Base-by-base conservation (phyloP, 2,113 vertebrate genomes). In the Tichodroma muraria region DNA sequence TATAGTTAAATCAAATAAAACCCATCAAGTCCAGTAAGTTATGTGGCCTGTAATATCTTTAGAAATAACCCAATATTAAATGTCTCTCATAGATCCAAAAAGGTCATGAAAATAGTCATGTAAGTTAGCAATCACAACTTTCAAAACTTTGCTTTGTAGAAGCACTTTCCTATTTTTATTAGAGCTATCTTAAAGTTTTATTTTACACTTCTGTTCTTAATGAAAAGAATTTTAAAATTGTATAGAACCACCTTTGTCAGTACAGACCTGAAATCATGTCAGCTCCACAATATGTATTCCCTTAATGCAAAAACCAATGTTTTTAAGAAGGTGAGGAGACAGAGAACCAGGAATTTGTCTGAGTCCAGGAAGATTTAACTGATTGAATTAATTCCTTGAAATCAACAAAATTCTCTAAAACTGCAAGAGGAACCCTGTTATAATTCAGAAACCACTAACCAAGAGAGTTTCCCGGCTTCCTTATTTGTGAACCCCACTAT, bases 81-180 rank as follows among this genome's bases (percentile, higher is more conserved):
- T 8, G 4, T 20, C 20, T 86, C 24, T 64, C 40, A n/a, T 20
- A 53, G 27, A 69, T 33, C 33, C 47, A 38, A 63, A 89, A 87
- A 64, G 33, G 42, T 38, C 11, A 77, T 27, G 50, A 76, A 95
- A 87, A 76, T 2, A 61, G 49, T 65, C 28, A 50, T 49, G 53
- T 65, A 79, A 92, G 60, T 85, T 94, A 94, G 63, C 25, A 87
- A 79, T 7, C 50, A 80, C 63, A 82, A 69, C 42, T 91, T 89
- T 33, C 45, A 76, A 87, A 93, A 54, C 27, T 42, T 4, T 57
- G 10, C 1, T 87, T 87, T 69, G 19, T 47, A 56, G 57, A 69
- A 78, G 8, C 13, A 64, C 7, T 45, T 37, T 47, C 20, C 5
- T 50, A 16, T 44, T 45, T 66, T 56, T 69, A 54, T 63, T 50